Base-by-base conservation (phyloP, 2,113 vertebrate genomes). In the Meriones unguiculatus region DNA sequence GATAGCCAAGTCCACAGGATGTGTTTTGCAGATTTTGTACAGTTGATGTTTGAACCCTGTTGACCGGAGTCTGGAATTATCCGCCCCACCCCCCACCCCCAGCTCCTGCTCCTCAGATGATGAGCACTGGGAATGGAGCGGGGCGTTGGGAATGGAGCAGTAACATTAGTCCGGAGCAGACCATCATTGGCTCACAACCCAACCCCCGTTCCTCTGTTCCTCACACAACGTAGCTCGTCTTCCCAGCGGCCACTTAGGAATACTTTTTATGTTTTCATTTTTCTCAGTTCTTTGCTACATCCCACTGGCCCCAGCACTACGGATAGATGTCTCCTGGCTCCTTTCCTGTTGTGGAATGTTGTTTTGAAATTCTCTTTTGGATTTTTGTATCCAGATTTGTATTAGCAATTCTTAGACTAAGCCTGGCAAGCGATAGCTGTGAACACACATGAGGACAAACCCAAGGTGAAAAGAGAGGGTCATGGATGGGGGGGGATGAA, bases 361-460 rank as follows among this genome's bases (percentile, higher is more conserved):
- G 67, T 97, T 97, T 97, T 96, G 84, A 96, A 97, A 89, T 93
- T 94, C 85, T 96, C 94, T 76, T 95, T 90, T 85, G 46, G 72
- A 72, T 88, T 93, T 97, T 93, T 95, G 15, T 82, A 89, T 82
- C 72, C 54, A 95, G 88, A 89, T 95, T 97, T 96, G 62, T 92
- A 88, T 82, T 38, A 78, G 50, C 72, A 90, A 35, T 81, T 97
- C 32, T 88, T 97, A 95, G 91, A 72, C 92, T 94, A 92, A 69
- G 52, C 72, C 91, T 97, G 69, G 75, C 75, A 94, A 22, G 32
- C 70, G 70, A 75, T 70, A 94, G 80, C 28, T 77, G 30, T 81
- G 46, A 93, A 75, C 75, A 73, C 38, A 85, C 81, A 32, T 89
- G 80, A 80, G 96, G 94, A 95, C 89, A 94, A 91, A 85, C n/a